A percentile compares a stretch with the other conserved stretches of the same genome.
Evolutionary conservation across 1,140 invertebrate species (phyloP).

Genomic region (Megalopta genalis): DNA sequence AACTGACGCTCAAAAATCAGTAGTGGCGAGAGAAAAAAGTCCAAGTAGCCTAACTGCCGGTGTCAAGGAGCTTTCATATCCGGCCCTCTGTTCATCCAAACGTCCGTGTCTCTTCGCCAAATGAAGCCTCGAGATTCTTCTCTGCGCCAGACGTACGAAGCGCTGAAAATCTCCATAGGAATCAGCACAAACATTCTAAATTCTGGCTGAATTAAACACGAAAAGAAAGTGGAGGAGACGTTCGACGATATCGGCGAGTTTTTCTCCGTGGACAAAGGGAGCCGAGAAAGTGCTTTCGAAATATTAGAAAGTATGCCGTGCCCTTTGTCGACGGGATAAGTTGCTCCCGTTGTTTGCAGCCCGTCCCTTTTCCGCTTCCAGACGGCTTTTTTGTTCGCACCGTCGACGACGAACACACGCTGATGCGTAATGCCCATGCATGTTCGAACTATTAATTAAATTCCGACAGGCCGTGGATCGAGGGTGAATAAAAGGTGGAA

Average conservation of each 20-base stretch:
- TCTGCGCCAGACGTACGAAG: not conserved
- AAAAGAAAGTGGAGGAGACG: not conserved
- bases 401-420: too few species aligned
- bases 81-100: not conserved
- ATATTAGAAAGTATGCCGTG: not conserved
- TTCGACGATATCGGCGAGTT: too few species aligned
- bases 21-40: too few species aligned
- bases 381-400: not conserved
- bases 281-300: not conserved
- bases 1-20: too few species aligned
- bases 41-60: too few species aligned
- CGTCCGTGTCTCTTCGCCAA: not conserved
- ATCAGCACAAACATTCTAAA: not conserved
- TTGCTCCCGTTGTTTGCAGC: too few species aligned
- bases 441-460: conserved; percentile 30
- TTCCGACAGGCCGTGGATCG: not conserved
- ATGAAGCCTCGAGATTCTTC: not conserved
- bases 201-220: not conserved
- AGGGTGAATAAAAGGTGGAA: not conserved
- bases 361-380: not conserved
- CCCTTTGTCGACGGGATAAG: not conserved
- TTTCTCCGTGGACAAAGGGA: not conserved
- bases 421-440: not conserved
- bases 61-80: not conserved
- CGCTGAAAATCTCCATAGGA: not conserved